These are phyloP conservation scores for Troides helena DNA, from an alignment of 2,888 invertebrate species.

Conservation along the genomic window DNA sequence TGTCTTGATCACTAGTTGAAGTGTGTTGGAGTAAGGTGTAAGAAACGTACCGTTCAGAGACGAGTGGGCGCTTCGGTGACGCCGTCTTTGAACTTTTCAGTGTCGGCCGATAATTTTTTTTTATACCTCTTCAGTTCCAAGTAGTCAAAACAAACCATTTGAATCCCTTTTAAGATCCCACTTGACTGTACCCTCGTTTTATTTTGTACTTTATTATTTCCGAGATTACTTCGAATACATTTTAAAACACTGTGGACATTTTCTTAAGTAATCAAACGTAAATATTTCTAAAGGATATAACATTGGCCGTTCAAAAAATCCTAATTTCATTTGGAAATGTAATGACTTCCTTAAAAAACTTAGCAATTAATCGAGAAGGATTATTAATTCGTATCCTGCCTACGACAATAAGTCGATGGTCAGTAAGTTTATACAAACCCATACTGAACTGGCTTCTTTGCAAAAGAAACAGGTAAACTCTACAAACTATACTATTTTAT, in stretches of 20 bases:
- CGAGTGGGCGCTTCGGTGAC: conserved; percentile 4
- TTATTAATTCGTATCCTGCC: too few species aligned
- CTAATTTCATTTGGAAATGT: too few species aligned
- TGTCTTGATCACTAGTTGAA: background rate
- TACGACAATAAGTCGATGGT: too few species aligned
- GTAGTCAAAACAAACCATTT: conserved; percentile 79
- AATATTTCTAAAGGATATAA: background rate
- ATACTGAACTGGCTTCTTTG: background rate
- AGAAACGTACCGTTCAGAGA: conserved; percentile 6
- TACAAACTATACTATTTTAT: too few species aligned
- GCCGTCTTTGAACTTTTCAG: conserved; percentile 58
- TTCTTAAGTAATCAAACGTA: background rate
- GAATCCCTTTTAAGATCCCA: conserved; percentile 61
- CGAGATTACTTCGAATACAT: conserved; percentile 13
- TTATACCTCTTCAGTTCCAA: conserved; percentile 55
- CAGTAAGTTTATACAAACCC: background rate
- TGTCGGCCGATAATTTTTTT: conserved; percentile 59
- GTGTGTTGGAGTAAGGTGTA: conserved; percentile 6
- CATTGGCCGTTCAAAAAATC: background rate
- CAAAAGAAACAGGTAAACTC: too few species aligned
- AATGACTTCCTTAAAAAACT: too few species aligned
- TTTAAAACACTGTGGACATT: background rate
- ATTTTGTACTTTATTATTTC: conserved; percentile 61
- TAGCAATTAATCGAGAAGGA: too few species aligned
- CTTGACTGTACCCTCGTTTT: conserved; percentile 62